Conservation (phyloP, 1,140 invertebrate genomes). For the Brachionus sp. region DNA sequence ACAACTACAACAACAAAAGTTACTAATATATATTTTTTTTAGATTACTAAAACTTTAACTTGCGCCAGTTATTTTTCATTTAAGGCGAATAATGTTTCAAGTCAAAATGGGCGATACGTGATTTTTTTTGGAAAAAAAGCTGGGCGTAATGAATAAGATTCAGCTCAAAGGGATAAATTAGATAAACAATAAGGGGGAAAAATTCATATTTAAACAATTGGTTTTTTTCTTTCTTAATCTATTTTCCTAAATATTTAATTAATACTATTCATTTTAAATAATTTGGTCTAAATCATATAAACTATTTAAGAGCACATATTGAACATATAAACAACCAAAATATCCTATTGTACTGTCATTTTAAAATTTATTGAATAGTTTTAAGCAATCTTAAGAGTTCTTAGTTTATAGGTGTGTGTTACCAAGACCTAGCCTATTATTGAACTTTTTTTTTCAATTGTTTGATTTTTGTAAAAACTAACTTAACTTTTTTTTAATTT, state of each 20-base stretch:
- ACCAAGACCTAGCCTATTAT: neutral
- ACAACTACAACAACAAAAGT: neutral
- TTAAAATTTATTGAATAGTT: neutral
- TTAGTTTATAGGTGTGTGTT: neutral
- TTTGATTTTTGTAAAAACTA: neutral
- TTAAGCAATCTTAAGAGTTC: neutral
- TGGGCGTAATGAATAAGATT: neutral
- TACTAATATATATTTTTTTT: neutral
- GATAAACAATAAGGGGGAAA: neutral
- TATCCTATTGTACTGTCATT: neutral
- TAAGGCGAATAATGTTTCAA: neutral
- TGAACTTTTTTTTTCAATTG: neutral
- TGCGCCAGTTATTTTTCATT: neutral
- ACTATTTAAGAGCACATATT: neutral
- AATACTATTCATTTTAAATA: neutral
- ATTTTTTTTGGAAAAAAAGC: neutral
- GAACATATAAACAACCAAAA: neutral
- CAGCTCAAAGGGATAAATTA: neutral
- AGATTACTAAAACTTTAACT: too few species aligned
- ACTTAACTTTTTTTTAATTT: too few species aligned
- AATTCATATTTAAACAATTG: neutral
- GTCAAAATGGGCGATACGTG: neutral
- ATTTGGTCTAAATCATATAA: neutral
- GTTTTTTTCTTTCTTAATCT: neutral
- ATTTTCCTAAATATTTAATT: neutral